These are phyloP conservation scores for Tragelaphus scriptus DNA, from an alignment of 2,113 vertebrate species.

Conservation along the genomic window DNA sequence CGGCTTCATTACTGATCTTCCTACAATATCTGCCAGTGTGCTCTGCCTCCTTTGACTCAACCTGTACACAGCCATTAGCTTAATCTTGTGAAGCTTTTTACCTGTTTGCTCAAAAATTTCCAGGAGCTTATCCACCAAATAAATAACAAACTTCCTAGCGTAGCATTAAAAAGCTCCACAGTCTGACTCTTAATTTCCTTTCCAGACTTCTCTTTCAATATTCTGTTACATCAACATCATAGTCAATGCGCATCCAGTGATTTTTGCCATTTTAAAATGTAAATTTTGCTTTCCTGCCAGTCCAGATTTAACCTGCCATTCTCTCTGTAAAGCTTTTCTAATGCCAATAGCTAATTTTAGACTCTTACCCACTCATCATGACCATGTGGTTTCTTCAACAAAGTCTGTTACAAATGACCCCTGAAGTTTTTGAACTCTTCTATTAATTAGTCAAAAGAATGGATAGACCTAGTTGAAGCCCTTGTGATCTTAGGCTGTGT, in stretches of 20 bases:
- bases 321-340: not conserved
- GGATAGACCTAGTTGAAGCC: not conserved
- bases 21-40: not conserved
- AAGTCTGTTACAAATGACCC: not conserved
- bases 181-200: not conserved
- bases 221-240: not conserved
- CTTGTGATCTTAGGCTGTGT: not conserved
- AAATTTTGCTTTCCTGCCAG: not conserved
- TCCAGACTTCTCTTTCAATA: not conserved
- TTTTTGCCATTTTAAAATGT: not conserved
- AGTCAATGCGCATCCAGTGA: not conserved
- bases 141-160: not conserved
- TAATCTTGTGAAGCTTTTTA: not conserved
- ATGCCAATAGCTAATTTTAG: not conserved
- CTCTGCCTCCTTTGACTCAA: not conserved
- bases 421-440: not conserved
- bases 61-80: not conserved
- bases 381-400: not conserved
- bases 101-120: slow-evolving; percentile 2
- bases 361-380: not conserved
- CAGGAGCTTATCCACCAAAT: not conserved
- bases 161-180: not conserved
- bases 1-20: not conserved
- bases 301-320: not conserved
- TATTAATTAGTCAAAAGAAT: not conserved